Conservation (phyloP, 1,140 invertebrate genomes). For the Drosophila repletoides region DNA sequence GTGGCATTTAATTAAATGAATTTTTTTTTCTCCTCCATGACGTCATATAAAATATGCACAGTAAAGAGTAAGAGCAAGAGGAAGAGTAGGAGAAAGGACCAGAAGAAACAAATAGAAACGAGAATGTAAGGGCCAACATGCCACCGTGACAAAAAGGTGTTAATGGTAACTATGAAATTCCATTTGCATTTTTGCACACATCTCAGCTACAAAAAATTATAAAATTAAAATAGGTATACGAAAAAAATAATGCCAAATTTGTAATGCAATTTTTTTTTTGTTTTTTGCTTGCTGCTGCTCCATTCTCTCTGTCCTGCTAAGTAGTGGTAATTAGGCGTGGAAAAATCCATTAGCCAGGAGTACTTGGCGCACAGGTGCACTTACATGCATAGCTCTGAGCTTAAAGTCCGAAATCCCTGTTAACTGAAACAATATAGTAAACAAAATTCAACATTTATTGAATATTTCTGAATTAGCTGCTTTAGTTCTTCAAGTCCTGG, state of each 20-base stretch:
- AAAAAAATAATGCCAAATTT: conserved; percentile 38
- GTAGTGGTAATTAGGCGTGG: conserved; percentile 77
- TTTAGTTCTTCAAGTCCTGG: too few species aligned
- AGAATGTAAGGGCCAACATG: conserved; percentile 30
- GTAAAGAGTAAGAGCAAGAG: conserved; percentile 3
- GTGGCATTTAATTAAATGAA: conserved; percentile 77
- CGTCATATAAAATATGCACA: conserved; percentile 73
- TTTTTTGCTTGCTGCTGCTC: conserved; percentile 39
- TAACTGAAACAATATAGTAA: too few species aligned
- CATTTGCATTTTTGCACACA: conserved; percentile 63
- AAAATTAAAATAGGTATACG: conserved; percentile 37
- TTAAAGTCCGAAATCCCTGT: too few species aligned
- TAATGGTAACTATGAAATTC: conserved; percentile 79
- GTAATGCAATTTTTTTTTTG: conserved; percentile 66
- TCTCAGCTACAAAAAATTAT: conserved; percentile 38
- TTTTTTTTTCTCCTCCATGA: conserved; percentile 41
- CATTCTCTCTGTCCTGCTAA: conserved; percentile 44
- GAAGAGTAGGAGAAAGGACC: conserved; percentile 9
- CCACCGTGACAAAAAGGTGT: conserved; percentile 69
- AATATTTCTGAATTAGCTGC: too few species aligned
- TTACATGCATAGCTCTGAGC: too few species aligned
- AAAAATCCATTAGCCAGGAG: conserved; percentile 67
- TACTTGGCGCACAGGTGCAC: conserved; percentile 12
- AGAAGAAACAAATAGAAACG: conserved; percentile 50
- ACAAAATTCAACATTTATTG: too few species aligned